A percentile compares a stretch with the other conserved stretches of the same genome.
phyloP scores from a whole-genome alignment of 2,888 invertebrate genomes.

The Tanytarsus gracilentus region DNA sequence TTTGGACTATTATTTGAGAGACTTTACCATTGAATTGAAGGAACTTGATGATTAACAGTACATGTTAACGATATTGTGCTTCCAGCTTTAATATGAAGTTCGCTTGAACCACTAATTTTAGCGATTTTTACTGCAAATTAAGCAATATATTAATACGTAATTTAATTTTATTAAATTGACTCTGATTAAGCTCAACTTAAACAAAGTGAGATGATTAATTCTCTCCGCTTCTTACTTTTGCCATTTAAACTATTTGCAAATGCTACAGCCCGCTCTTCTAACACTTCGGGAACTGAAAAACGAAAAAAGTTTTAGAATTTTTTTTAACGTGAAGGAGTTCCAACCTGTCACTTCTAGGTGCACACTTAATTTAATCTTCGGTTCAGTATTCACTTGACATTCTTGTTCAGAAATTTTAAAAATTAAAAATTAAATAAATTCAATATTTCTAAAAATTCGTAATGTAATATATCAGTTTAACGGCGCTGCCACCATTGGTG shows the following conservation, averaged over 20 bases:
- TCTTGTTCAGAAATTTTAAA: too few species aligned
- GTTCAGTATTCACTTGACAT: conserved; percentile 71
- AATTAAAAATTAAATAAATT: too few species aligned
- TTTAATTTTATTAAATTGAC: too few species aligned
- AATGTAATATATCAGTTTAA: too few species aligned
- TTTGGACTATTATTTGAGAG: too few species aligned
- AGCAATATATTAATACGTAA: too few species aligned
- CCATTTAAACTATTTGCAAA: conserved; percentile 22
- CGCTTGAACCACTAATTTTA: conserved; percentile 73
- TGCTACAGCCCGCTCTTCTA: conserved; percentile 14
- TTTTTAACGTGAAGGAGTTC: conserved; percentile 29
- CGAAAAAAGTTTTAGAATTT: neutral
- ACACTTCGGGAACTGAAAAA: conserved; percentile 20
- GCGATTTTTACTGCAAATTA: conserved; percentile 68
- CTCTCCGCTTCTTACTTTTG: conserved; percentile 1
- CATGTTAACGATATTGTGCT: conserved; percentile 84
- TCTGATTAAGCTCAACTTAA: neutral
- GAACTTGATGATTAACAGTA: conserved; percentile 78
- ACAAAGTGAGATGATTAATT: neutral
- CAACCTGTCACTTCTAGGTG: conserved; percentile 72
- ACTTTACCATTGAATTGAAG: conserved; percentile 58
- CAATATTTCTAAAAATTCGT: too few species aligned
- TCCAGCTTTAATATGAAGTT: conserved; percentile 82
- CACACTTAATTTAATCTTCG: conserved; percentile 79
- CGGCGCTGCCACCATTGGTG: too few species aligned